These are phyloP conservation scores for Kradibia gibbosae DNA, from an alignment of 1,140 invertebrate genomes.

Conservation along the genomic window DNA sequence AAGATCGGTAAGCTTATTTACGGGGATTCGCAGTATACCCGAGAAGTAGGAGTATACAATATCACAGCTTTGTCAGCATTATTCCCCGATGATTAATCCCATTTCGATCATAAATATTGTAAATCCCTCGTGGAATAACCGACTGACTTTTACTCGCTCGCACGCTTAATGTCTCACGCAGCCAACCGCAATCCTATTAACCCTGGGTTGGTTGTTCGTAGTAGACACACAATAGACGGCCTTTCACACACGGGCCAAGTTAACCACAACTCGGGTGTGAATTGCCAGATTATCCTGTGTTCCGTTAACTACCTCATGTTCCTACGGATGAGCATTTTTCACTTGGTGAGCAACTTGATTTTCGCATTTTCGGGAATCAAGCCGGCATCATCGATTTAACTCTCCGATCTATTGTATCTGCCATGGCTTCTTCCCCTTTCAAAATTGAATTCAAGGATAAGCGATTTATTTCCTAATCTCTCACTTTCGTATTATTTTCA, in stretches of 20 bases:
- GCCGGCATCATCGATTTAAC: too few species aligned
- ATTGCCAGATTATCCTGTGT: background rate
- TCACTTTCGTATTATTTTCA: too few species aligned
- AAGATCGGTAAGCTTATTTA: background rate
- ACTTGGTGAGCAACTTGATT: background rate
- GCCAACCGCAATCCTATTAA: constrained; percentile 40
- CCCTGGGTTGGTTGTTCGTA: background rate
- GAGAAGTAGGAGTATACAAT: background rate
- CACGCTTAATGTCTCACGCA: background rate
- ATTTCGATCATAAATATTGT: constrained; percentile 10
- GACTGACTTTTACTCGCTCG: background rate
- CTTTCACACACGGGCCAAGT: background rate
- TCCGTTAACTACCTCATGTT: background rate
- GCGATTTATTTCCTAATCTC: too few species aligned
- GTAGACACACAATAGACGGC: background rate
- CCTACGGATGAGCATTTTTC: background rate
- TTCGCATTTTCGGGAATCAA: background rate
- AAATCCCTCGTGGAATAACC: constrained; percentile 1
- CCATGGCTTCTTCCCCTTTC: too few species aligned
- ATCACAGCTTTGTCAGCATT: background rate
- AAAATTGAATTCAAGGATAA: too few species aligned
- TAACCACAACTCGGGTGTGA: background rate
- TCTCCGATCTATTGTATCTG: too few species aligned
- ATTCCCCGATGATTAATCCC: constrained; percentile 6
- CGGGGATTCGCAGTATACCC: background rate